Evolutionary conservation across 2,797 vertebrate species (phyloP), one percentile per base, ranked within the genome.

Genomic region (Danio albolineatus): DNA sequence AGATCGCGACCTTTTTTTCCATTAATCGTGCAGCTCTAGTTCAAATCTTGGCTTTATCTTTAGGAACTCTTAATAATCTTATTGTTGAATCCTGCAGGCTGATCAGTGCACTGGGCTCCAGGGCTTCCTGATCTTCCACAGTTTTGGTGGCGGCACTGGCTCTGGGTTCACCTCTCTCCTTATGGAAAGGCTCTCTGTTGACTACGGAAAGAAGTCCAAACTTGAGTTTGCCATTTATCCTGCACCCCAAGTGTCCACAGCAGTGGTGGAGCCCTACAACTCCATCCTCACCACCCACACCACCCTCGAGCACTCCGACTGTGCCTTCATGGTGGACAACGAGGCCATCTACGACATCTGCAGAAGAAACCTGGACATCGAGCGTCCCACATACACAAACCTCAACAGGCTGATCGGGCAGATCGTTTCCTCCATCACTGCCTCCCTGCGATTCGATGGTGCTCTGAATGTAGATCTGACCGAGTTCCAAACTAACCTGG

Each of bases 301-400:
- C 71, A 95, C 94, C 0, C 3, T 95, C 67, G 94, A 95, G 89
- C 94, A 95, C 54, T 94, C 94, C 0, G 94, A 95, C 85, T 95
- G 95, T 2, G 93, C 95, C 13, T 95, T 95, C 76, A 94, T 94
- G 93, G 92, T 94, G 10, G 93, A 94, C 89, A 94, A 95, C 0
- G 94, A 95, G 13, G 93, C 94, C 86, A 95, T 95, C 89, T 95
- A 95, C 0, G 94, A 95, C 78, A 95, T 95, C 88, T 95, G 93
- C 76, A 90, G 92, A 73, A 90, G 93, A 44, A 95, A 95, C 88
- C 91, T 95, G 61, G 94, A 95, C 84, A 94, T 95, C 0, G 94
- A 95, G 56, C 94, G 93, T 1, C 94, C 94, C 9, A 87, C 89
- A 3, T 95, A 95, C 87, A 94, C 93, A 79, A 95, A 95, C 87